Evolutionary conservation across 64 coral and sea anemone genomes (phyloP).

Genomic region (Pocillopora damicornis): DNA sequence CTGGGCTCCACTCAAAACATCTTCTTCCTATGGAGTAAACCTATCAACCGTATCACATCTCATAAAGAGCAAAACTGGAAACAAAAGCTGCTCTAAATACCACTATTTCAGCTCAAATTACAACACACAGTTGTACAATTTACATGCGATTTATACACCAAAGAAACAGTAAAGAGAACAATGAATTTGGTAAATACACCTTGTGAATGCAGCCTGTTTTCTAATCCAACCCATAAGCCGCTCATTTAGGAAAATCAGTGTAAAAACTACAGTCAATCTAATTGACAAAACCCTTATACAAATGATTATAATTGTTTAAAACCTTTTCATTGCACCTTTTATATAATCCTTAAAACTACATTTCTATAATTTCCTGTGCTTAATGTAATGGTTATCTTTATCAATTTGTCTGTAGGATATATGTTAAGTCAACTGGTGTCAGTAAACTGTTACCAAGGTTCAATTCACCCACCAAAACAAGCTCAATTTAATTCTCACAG

Average conservation of each 20-base stretch:
- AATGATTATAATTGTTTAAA: background rate
- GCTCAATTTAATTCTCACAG: background rate
- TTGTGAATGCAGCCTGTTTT: background rate
- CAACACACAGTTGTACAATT: background rate
- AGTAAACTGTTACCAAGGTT: background rate
- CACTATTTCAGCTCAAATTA: background rate
- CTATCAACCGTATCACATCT: background rate
- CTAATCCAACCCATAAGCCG: background rate
- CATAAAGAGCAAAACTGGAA: conserved; percentile 3
- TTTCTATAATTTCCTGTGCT: background rate
- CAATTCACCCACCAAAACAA: background rate
- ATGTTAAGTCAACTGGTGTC: conserved; percentile 23
- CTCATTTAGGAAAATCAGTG: background rate
- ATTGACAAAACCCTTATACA: background rate
- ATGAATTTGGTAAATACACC: background rate
- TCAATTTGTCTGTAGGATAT: background rate
- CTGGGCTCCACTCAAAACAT: background rate
- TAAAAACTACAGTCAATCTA: background rate
- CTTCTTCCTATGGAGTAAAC: background rate
- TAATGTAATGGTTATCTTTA: conserved; percentile 18
- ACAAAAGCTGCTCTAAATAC: background rate
- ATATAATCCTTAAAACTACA: background rate
- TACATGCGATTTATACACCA: background rate
- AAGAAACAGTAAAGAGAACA: background rate
- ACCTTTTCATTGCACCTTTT: background rate